Evolutionary conservation across 2,888 invertebrate genomes (phyloP).

Genomic region (Pinctada fucata): DNA sequence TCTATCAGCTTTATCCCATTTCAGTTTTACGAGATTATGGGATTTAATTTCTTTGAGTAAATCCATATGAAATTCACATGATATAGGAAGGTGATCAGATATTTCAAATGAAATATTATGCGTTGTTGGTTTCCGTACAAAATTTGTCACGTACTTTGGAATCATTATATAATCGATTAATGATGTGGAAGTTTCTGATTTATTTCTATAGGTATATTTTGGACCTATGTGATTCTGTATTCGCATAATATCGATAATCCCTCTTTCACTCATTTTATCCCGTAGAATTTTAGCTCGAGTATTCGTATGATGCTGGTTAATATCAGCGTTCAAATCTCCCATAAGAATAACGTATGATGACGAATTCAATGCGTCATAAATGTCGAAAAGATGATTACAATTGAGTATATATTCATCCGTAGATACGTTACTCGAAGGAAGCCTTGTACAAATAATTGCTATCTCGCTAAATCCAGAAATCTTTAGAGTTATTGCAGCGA

Average conservation of each 20-base stretch:
- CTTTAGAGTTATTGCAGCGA: neutral
- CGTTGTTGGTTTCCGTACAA: neutral
- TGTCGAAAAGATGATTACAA: neutral
- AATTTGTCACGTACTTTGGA: constrained; percentile 6
- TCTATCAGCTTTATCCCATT: constrained; percentile 19
- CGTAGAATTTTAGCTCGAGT: neutral
- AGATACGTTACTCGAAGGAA: neutral
- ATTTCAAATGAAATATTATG: constrained; percentile 1
- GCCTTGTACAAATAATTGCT: neutral
- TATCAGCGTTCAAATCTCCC: constrained; percentile 18
- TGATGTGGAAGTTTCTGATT: neutral
- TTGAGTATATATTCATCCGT: neutral
- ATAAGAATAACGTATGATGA: neutral
- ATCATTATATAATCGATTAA: constrained; percentile 15
- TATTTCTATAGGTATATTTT: constrained; percentile 3
- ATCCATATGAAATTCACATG: neutral
- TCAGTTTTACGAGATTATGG: neutral
- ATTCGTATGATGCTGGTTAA: neutral
- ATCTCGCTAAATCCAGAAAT: neutral
- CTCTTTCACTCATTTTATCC: neutral
- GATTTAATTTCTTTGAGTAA: neutral
- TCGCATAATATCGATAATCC: neutral
- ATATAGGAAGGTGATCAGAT: constrained; percentile 13
- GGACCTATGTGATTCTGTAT: neutral
- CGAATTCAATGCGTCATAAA: neutral